Conservation (phyloP, 2,113 vertebrate species). For the Nestor notabilis region DNA sequence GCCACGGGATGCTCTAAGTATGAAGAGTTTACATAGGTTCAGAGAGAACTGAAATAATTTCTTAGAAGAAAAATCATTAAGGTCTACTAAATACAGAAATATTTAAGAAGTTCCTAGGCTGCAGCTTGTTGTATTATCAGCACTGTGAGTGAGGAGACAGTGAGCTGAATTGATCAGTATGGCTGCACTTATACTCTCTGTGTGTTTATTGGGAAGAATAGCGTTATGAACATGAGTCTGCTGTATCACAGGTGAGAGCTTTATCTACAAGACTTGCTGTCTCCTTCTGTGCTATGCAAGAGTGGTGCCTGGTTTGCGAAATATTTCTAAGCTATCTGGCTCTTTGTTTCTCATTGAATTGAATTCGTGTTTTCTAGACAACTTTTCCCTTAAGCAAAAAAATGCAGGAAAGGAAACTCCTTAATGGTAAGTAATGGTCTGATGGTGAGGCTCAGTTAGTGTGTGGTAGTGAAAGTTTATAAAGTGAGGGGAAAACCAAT, state of each 20-base stretch:
- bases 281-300: not conserved
- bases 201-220: not conserved
- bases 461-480: not conserved
- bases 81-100: not conserved
- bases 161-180: not conserved
- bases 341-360: not conserved
- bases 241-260: not conserved
- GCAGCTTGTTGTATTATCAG: not conserved
- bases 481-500: not conserved
- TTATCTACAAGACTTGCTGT: not conserved
- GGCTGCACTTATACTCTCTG: not conserved
- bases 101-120: not conserved
- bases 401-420: not conserved
- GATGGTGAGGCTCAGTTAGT: not conserved
- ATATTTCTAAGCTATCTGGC: not conserved
- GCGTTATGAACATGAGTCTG: fast-evolving
- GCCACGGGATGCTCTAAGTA: not conserved
- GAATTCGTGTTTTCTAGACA: not conserved
- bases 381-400: not conserved
- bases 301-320: not conserved
- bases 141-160: not conserved
- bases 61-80: not conserved
- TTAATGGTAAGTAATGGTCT: not conserved
- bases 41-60: not conserved
- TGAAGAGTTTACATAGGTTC: not conserved